Percentiles rank a stretch among this genome's conserved stretches.
Evolutionary conservation across 1,140 invertebrate genomes (phyloP).

Genomic region (Cyclina sinensis): DNA sequence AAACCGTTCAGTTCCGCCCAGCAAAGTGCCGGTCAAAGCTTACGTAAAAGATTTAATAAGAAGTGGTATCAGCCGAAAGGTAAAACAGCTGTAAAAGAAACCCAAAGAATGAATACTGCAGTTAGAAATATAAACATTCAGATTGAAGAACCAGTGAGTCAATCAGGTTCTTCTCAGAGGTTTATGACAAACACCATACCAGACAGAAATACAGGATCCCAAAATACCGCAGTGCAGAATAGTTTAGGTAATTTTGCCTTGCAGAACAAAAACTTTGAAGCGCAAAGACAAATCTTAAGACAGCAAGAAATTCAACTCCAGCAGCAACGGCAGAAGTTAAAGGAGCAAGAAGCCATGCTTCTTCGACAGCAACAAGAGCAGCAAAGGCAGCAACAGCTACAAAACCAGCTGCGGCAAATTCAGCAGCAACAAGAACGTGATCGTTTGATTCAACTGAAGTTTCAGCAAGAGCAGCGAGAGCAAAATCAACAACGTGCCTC

Average conservation of each 20-base stretch:
- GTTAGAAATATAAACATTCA: background rate
- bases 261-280: background rate
- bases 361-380: background rate
- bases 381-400: background rate
- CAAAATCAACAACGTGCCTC: background rate
- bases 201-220: background rate
- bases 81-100: background rate
- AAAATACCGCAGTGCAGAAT: too few species aligned
- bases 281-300: background rate
- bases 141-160: background rate
- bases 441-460: background rate
- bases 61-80: slow-evolving; percentile 42
- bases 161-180: background rate
- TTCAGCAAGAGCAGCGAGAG: background rate
- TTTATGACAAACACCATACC: background rate
- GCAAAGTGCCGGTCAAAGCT: background rate
- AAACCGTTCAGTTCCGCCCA: background rate
- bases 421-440: background rate
- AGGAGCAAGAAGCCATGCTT: background rate
- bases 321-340: background rate
- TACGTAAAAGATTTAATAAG: slow-evolving; percentile 29
- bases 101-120: background rate
- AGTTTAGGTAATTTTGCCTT: background rate
- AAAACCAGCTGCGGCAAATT: background rate
- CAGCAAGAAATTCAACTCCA: slow-evolving; percentile 7